Base-by-base conservation (phyloP, 1,140 invertebrate genomes). In the Acromyrmex heyeri region DNA sequence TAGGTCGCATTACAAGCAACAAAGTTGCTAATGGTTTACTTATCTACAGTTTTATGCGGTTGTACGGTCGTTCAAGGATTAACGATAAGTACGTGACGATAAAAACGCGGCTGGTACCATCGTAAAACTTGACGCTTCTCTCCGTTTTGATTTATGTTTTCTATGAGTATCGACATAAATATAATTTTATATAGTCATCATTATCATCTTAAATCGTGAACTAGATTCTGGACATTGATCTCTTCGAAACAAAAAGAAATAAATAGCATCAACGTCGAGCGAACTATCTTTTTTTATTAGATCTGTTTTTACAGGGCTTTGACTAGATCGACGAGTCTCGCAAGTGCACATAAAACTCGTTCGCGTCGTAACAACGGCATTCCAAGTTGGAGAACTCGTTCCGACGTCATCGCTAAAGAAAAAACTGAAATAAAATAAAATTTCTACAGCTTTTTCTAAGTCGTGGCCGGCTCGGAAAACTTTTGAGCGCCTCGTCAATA, bases 1-100 rank as follows among this genome's bases (percentile, higher is more conserved):
- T 81, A 57, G 38, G 30, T 10, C 53, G 21, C 50, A 27, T 67
- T 79, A 48, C 6, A 24, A 16, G 30, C 50, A 55, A 55, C 38
- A 27, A 21, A 79, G 61, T 27, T 79, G 61, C 21, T 81, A 57
- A 79, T 69, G 48, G 27, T 44, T 55, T 44, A 67, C 64, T 81
- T 81, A 81, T 69, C 64, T 81, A 14, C 21, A 57, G 30, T 38
- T 67, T 48, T 57, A 70, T 57, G 30, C 48, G 64, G 48, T 69
- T 67, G 34, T 59, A 38, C 30, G 59, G 6, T 16, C 48, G 30
- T n/a, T 81, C 77, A 79, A 78, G 76, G 76, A 67, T 79, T 79
- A 81, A 72, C 65, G 78, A 82, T 72, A 82, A 72, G 50, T 57
- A 21, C 48, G 34, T n/a, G 65, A 57, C 5, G 65, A 82, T 72